Evolutionary conservation across 2,888 invertebrate species (phyloP).

Genomic region (Lycaena phlaeas): DNA sequence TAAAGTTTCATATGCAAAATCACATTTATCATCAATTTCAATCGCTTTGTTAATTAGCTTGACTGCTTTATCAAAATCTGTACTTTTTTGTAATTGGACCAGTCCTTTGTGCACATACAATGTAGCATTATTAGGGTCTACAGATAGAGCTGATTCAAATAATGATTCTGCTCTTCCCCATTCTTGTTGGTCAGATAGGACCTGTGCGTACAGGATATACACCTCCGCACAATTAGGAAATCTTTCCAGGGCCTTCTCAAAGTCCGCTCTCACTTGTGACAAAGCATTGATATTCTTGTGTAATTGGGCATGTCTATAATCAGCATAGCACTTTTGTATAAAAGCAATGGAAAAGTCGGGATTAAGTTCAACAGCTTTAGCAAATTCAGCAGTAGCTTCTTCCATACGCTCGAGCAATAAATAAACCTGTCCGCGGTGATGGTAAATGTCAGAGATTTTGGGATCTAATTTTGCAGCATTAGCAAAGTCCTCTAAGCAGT

Average conservation of each 20-base stretch:
- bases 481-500: conserved; percentile 85
- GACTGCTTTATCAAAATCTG: conserved; percentile 85
- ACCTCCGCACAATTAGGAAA: conserved; percentile 91
- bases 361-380: conserved; percentile 85
- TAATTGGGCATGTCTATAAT: conserved; percentile 81
- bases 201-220: conserved; percentile 92
- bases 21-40: conserved; percentile 91
- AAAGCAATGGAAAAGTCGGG: conserved; percentile 89
- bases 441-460: conserved; percentile 90
- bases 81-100: conserved; percentile 87
- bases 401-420: conserved; percentile 86
- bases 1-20: conserved; percentile 95
- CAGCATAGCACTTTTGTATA: conserved; percentile 92
- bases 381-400: conserved; percentile 87
- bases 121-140: conserved; percentile 89
- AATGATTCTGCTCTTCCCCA: conserved; percentile 87
- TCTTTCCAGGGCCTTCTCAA: conserved; percentile 82
- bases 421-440: conserved; percentile 92
- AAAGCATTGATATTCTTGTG: conserved; percentile 75
- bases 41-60: conserved; percentile 86
- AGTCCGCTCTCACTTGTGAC: conserved; percentile 78
- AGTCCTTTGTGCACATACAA: conserved; percentile 90
- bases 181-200: conserved; percentile 87
- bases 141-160: conserved; percentile 84
- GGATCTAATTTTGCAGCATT: conserved; percentile 83